Evolutionary conservation across 1,140 invertebrate genomes (phyloP).

Genomic region (Adoxophyes honmai): DNA sequence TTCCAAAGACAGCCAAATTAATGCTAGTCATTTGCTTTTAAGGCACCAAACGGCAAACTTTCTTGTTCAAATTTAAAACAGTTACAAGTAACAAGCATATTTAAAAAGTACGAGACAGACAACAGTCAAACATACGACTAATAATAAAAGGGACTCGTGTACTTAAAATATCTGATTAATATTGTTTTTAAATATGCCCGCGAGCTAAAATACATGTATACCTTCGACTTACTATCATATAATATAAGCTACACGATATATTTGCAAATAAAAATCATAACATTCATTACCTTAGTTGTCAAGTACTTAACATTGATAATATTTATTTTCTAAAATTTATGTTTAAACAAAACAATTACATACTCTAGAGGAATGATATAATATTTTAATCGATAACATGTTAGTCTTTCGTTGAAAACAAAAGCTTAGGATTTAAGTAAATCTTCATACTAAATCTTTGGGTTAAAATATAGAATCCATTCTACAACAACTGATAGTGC

Average conservation of each 20-base stretch:
- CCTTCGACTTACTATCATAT: conserved; percentile 1
- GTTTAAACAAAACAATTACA: conserved; percentile 12
- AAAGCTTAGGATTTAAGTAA: conserved; percentile 3
- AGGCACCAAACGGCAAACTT: background rate
- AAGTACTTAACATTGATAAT: background rate
- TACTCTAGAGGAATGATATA: conserved; percentile 13
- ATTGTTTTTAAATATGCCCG: too few relatives aligned
- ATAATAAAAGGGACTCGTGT: too few relatives aligned
- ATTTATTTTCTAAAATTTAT: conserved; percentile 8
- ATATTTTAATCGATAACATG: conserved; percentile 11
- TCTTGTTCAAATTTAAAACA: too few relatives aligned
- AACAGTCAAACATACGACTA: too few relatives aligned
- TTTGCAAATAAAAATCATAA: conserved; percentile 13
- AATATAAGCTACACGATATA: conserved; percentile 14
- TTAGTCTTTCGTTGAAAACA: conserved; percentile 13
- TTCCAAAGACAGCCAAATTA: too few relatives aligned
- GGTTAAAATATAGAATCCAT: conserved; percentile 1
- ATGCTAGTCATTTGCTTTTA: background rate
- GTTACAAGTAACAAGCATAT: background rate
- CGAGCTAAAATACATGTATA: conserved; percentile 6
- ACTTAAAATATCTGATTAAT: too few relatives aligned
- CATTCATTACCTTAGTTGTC: conserved; percentile 12
- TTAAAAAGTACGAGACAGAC: too few relatives aligned
- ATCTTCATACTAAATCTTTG: conserved; percentile 11
- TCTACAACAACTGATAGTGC: background rate